Evolutionary conservation across 2,888 invertebrate genomes (phyloP), one percentile per base, ranked within the genome.

Genomic region (Amiota communis): DNA sequence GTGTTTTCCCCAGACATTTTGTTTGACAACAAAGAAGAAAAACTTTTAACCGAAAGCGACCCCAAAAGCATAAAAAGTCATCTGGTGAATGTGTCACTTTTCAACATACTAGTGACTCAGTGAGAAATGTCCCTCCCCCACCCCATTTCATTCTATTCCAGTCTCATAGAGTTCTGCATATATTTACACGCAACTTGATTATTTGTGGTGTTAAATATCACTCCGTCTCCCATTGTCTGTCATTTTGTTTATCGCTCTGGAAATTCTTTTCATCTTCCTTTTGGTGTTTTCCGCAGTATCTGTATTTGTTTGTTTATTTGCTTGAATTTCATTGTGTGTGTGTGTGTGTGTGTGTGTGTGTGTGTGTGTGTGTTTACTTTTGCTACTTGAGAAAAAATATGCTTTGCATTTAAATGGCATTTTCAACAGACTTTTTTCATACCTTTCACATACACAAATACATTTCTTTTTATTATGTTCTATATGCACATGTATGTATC

Each of bases 341-440:
- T 4, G 2, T 23, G 11, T 46, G 63, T 63, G 23, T 12, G 36
- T 63, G 63, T 23, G 63, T 63, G 10, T 11, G 59, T 10, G 59
- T 59, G 15, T 59, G 59, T 17, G 10, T 65, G 20, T 53, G 53
- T 68, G n/a, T n/a, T n/a, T n/a, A n/a, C n/a, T n/a, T n/a, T 68
- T 68, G 53, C 51, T 51, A 51, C 20, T 68, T 68, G 51, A 23
- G 67, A 68, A 78, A n/a, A 84, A 81, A 83, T 83, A 83, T 82
- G 82, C 81, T 81, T 81, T 82, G 81, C 84, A 84, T 83, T 84
- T 83, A 80, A 81, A 84, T 84, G 81, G 76, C 76, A 82, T 81
- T 79, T 80, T 75, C 79, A 59, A 9, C 17, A 20, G 17, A 15
- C 57, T 49, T 48, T 70, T 47, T 46, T 64, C 53, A 61, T 23